These are phyloP conservation scores for Prostheceraeus crozeri DNA, from an alignment of 2,888 invertebrate genomes.

Conservation along the genomic window DNA sequence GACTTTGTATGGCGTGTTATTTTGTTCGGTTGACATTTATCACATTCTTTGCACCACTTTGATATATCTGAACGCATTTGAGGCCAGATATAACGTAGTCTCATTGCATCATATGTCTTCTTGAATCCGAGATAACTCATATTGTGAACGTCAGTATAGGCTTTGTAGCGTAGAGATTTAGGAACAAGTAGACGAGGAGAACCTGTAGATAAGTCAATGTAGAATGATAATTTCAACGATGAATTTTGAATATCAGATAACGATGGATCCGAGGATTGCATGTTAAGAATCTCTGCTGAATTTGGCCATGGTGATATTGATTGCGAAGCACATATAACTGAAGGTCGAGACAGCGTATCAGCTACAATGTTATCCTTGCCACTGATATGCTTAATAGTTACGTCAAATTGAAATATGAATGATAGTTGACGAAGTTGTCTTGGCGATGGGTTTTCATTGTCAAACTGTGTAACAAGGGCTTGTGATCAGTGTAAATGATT, in stretches of 20 bases:
- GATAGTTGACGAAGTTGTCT: slow-evolving; percentile 9
- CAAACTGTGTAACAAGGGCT: too few species aligned
- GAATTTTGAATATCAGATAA: neutral
- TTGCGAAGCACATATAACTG: neutral
- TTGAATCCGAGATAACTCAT: slow-evolving; percentile 18
- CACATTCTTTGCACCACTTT: slow-evolving; percentile 46
- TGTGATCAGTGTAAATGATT: slow-evolving; percentile 44
- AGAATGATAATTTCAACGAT: slow-evolving; percentile 6
- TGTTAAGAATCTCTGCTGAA: slow-evolving; percentile 5
- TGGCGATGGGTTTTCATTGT: slow-evolving; percentile 1
- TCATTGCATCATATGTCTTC: slow-evolving; percentile 22
- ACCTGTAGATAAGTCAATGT: slow-evolving; percentile 35
- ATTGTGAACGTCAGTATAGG: slow-evolving; percentile 11
- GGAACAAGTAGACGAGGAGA: slow-evolving; percentile 38
- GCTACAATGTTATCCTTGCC: slow-evolving; percentile 26
- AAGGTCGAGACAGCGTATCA: slow-evolving; percentile 32
- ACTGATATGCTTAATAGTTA: neutral
- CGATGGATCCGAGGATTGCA: neutral
- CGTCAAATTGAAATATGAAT: neutral
- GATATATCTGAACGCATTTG: slow-evolving; percentile 41
- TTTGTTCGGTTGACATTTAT: slow-evolving; percentile 48
- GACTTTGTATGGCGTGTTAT: slow-evolving; percentile 45
- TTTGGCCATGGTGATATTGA: too few species aligned
- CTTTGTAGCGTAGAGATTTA: slow-evolving; percentile 5
- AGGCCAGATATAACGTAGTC: slow-evolving; percentile 24